phyloP scores from a whole-genome alignment of 1,140 invertebrate species.

The Lordiphosa stackelbergi region DNA sequence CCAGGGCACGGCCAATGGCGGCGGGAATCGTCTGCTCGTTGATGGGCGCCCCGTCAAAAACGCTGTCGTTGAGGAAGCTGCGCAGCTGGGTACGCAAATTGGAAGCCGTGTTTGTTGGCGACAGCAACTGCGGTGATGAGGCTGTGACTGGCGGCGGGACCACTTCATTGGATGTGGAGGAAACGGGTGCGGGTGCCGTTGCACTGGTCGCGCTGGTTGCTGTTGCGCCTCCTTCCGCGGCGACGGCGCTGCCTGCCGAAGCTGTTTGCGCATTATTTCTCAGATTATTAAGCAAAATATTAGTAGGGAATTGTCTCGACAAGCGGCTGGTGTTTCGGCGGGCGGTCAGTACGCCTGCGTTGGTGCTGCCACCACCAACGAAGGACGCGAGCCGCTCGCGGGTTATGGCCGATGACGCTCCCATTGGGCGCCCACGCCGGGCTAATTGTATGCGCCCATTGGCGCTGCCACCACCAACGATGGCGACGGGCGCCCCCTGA shows the following conservation, averaged over 20 bases:
- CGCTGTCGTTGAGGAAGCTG: constrained; percentile 43
- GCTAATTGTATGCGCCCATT: constrained; percentile 18
- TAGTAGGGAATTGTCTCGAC: constrained; percentile 35
- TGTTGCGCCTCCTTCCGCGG: constrained; percentile 8
- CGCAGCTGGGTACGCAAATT: constrained; percentile 48
- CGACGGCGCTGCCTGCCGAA: constrained; percentile 27
- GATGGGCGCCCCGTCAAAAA: constrained; percentile 57
- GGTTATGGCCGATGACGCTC: constrained; percentile 19
- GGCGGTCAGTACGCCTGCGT: constrained; percentile 5
- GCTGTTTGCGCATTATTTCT: constrained; percentile 69
- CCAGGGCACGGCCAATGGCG: constrained; percentile 52
- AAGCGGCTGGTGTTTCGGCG: constrained; percentile 22
- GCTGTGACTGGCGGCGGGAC: neutral
- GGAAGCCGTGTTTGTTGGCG: constrained; percentile 1
- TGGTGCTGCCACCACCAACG: constrained; percentile 41
- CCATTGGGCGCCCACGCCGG: constrained; percentile 24
- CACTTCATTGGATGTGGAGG: neutral
- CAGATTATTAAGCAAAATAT: constrained; percentile 54
- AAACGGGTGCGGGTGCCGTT: too few relatives aligned
- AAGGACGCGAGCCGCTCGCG: constrained; percentile 25
- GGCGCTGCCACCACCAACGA: constrained; percentile 21
- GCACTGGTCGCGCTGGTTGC: neutral
- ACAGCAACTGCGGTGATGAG: neutral
- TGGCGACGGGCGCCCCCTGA: constrained; percentile 6
- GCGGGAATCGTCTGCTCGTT: constrained; percentile 56